A percentile compares a stretch with the other conserved stretches of the same genome.
Evolutionary conservation across 2,888 invertebrate genomes (phyloP).

Genomic region (Eutolmus rufibarbis): DNA sequence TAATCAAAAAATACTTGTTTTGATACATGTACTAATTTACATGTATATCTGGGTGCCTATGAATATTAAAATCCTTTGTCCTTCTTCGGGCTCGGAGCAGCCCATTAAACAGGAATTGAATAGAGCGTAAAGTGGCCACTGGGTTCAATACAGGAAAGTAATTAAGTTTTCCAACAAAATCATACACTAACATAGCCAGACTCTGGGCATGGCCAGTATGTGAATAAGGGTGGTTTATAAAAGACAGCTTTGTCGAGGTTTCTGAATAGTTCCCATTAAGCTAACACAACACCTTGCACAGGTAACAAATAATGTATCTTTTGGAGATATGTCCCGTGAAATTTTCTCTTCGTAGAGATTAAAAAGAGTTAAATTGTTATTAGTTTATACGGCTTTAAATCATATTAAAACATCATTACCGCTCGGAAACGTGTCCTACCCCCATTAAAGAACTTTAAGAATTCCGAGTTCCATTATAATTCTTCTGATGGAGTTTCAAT

Average conservation of each 20-base stretch:
- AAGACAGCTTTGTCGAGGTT: not conserved
- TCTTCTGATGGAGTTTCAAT: no score
- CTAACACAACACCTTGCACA: not conserved
- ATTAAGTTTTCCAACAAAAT: slow-evolving; percentile 16
- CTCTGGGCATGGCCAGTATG: not conserved
- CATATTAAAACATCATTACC: not conserved
- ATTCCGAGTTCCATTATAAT: not conserved
- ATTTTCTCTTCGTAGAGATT: not conserved
- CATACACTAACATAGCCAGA: not conserved
- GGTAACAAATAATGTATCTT: not conserved
- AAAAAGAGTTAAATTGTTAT: not conserved
- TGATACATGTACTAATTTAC: slow-evolving; percentile 29
- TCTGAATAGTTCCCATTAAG: not conserved
- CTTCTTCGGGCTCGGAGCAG: not conserved
- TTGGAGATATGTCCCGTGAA: not conserved
- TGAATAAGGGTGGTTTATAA: not conserved
- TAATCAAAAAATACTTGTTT: slow-evolving; percentile 32
- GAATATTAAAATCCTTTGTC: slow-evolving; percentile 33
- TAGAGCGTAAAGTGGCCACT: slow-evolving; percentile 22
- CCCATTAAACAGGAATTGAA: slow-evolving; percentile 23
- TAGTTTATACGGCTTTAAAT: not conserved
- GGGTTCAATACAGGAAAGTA: slow-evolving; percentile 33
- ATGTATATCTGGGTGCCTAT: slow-evolving; percentile 16
- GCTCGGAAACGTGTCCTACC: not conserved
- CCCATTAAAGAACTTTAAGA: not conserved